Percentiles rank a stretch among this genome's conserved stretches.
Conservation (phyloP, 2,888 invertebrate genomes). For the Darwinula stevensoni region DNA sequence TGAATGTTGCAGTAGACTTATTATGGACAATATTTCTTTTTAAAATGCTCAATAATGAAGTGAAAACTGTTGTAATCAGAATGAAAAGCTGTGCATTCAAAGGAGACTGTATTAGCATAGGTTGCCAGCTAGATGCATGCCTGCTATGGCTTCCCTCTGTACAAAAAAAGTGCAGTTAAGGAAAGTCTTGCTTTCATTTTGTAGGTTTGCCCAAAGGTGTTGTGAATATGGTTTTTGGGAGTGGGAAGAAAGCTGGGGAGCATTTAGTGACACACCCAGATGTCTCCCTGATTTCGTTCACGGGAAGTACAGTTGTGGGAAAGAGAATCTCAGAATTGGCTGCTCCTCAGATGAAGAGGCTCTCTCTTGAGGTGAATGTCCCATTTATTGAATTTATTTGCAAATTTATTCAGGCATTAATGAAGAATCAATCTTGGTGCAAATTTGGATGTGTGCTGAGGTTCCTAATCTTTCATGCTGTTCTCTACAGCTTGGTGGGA, state of each 20-base stretch:
- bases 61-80: too few species aligned
- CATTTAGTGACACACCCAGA: constrained; percentile 21
- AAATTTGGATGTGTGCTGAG: not conserved
- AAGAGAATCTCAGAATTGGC: constrained; percentile 15
- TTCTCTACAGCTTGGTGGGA: constrained; percentile 21
- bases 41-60: too few species aligned
- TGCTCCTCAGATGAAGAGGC: constrained; percentile 19
- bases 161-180: too few species aligned
- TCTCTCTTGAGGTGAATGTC: constrained; percentile 21
- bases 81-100: too few species aligned
- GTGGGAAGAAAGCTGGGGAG: constrained; percentile 20
- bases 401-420: too few species aligned
- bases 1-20: too few species aligned
- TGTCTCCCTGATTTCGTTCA: constrained; percentile 22
- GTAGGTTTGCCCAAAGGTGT: constrained; percentile 23
- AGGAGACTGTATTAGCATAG: too few species aligned
- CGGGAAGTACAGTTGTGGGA: constrained; percentile 22
- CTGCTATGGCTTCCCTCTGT: too few species aligned
- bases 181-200: too few species aligned
- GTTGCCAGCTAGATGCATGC: too few species aligned
- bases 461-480: not conserved
- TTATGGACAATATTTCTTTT: too few species aligned
- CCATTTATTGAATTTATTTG: not conserved
- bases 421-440: not conserved
- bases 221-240: constrained; percentile 23